These are phyloP conservation scores for Pseudomyrmex concolor DNA, from an alignment of 1,140 invertebrate species.

Conservation along the genomic window DNA sequence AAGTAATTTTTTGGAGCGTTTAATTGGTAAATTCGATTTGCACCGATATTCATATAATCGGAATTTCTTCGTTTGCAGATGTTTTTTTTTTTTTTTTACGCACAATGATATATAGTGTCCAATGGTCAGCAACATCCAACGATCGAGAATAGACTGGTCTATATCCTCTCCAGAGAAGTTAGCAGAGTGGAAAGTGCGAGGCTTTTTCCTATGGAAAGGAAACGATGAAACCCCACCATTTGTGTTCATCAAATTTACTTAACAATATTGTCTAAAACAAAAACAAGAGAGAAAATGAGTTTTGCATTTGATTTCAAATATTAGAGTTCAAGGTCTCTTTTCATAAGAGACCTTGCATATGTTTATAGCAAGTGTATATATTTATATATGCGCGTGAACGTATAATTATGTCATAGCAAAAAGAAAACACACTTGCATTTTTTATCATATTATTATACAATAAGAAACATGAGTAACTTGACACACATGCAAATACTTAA, in stretches of 20 bases:
- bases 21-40: neutral
- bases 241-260: neutral
- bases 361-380: too few relatives aligned
- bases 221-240: conserved; percentile 19
- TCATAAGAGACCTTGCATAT: too few relatives aligned
- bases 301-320: too few relatives aligned
- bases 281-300: too few relatives aligned
- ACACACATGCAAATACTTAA: too few relatives aligned
- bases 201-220: conserved; percentile 34
- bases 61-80: neutral
- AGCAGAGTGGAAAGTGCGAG: conserved; percentile 70
- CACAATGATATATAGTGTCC: neutral
- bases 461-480: too few relatives aligned
- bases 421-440: too few relatives aligned
- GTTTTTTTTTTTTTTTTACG: neutral
- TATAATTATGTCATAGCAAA: too few relatives aligned
- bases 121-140: conserved; percentile 56
- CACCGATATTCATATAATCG: neutral
- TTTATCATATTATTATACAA: too few relatives aligned
- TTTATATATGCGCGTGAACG: too few relatives aligned
- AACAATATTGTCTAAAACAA: neutral
- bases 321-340: too few relatives aligned
- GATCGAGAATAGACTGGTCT: conserved; percentile 71
- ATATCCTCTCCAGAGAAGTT: conserved; percentile 40
- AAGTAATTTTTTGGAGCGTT: neutral